phyloP scores from a whole-genome alignment of 2,888 invertebrate genomes.

The Torymus texanus region DNA sequence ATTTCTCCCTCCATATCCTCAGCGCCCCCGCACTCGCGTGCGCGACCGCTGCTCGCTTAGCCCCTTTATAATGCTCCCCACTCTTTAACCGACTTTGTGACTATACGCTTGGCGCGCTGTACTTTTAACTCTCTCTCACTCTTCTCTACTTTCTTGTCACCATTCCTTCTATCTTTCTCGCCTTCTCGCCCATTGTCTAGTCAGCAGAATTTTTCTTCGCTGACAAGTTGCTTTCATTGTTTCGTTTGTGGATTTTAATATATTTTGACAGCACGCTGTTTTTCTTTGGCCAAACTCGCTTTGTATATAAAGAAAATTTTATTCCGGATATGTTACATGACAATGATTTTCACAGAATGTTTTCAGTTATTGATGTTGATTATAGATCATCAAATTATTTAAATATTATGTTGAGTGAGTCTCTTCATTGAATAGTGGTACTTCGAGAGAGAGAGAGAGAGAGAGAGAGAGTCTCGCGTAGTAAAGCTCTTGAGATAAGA shows the following conservation, averaged over 20 bases:
- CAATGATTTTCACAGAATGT: too few species aligned
- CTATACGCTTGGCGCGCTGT: constrained; percentile 20
- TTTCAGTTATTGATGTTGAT: too few species aligned
- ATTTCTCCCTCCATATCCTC: constrained; percentile 30
- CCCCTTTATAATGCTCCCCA: constrained; percentile 25
- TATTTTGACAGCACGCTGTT: constrained; percentile 1
- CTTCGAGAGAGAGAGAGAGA: too few species aligned
- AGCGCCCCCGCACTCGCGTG: not conserved
- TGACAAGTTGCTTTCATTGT: constrained; percentile 14
- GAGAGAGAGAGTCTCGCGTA: too few species aligned
- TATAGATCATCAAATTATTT: too few species aligned
- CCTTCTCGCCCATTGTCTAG: constrained; percentile 9
- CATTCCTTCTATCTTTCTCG: not conserved
- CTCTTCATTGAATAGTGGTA: too few species aligned
- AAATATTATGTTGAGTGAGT: too few species aligned
- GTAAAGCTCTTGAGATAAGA: too few species aligned
- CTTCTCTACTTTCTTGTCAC: not conserved
- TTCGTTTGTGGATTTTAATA: constrained; percentile 12
- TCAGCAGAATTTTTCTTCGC: constrained; percentile 27
- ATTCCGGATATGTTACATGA: too few species aligned
- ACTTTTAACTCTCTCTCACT: not conserved
- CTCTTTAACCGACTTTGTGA: constrained; percentile 42
- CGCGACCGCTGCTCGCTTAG: constrained; percentile 24
- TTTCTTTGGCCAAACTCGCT: too few species aligned
- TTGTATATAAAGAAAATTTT: too few species aligned